phyloP scores from a whole-genome alignment of 1,140 invertebrate species.

The Probaryconus sp. region DNA sequence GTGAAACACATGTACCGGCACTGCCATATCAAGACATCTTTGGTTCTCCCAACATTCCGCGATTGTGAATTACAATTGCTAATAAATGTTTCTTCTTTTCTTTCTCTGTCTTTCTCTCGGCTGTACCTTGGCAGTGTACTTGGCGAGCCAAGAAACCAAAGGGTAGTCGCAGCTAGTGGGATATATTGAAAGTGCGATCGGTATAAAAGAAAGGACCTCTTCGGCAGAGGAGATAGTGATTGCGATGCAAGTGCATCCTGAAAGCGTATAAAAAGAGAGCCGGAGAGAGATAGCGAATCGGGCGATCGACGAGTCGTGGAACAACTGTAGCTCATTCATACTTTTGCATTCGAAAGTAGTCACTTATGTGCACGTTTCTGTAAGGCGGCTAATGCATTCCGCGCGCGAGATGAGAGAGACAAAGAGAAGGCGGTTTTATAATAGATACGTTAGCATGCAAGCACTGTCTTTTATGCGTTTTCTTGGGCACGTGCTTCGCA shows the following conservation, averaged over 20 bases:
- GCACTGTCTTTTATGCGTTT: constrained; percentile 68
- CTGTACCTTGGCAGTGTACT: not conserved
- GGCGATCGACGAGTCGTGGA: constrained; percentile 43
- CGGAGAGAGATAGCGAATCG: constrained; percentile 34
- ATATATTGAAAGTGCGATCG: constrained; percentile 28
- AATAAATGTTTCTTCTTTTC: constrained; percentile 66
- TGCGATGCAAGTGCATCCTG: constrained; percentile 22
- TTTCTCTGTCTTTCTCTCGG: constrained; percentile 1
- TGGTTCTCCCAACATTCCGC: constrained; percentile 64
- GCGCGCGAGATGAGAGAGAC: constrained; percentile 47
- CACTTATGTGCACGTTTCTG: constrained; percentile 70
- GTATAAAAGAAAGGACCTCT: constrained; percentile 1
- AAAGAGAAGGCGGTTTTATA: constrained; percentile 66
- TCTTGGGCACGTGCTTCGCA: constrained; percentile 55
- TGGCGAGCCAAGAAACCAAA: not conserved
- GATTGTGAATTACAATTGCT: constrained; percentile 73
- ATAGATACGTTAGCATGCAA: constrained; percentile 73
- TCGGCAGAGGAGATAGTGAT: constrained; percentile 18
- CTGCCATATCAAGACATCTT: constrained; percentile 68
- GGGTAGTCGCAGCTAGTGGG: constrained; percentile 3
- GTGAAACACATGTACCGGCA: constrained; percentile 65
- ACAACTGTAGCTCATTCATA: constrained; percentile 70
- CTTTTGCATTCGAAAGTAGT: constrained; percentile 72
- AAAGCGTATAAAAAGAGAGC: constrained; percentile 5
- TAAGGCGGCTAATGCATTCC: constrained; percentile 63